phyloP scores from a whole-genome alignment of 2,888 invertebrate species.

The Leucoptera coffeella region DNA sequence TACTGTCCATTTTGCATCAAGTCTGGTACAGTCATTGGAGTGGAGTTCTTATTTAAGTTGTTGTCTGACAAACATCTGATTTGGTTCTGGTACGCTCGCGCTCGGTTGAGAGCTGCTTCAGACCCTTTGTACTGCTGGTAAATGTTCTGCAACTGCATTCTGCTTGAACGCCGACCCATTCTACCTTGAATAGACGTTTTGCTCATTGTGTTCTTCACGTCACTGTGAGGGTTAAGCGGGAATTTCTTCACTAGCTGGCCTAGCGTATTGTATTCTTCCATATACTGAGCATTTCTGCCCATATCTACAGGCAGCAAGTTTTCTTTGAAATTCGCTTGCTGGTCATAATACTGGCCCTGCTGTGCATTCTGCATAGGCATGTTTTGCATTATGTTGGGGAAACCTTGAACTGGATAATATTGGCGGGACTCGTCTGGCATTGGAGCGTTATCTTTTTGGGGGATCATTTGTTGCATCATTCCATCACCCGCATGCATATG shows the following conservation, averaged over 20 bases:
- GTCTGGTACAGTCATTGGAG: too few species aligned
- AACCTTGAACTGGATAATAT: background rate
- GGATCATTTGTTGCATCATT: constrained; percentile 7
- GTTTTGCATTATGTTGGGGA: background rate
- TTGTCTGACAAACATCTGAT: too few species aligned
- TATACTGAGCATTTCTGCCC: constrained; percentile 8
- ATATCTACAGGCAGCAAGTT: background rate
- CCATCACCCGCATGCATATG: background rate
- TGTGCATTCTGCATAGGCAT: background rate
- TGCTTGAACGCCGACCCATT: constrained; percentile 14
- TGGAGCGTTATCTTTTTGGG: constrained; percentile 2
- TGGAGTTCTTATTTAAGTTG: too few species aligned
- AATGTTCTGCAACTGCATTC: constrained; percentile 26
- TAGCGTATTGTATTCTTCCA: constrained; percentile 23
- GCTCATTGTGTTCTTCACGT: constrained; percentile 28
- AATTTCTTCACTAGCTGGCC: constrained; percentile 31
- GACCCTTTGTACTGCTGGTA: constrained; percentile 38
- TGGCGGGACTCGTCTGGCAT: too few species aligned
- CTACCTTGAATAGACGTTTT: constrained; percentile 27
- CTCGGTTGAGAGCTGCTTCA: too few species aligned
- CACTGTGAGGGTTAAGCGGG: constrained; percentile 16
- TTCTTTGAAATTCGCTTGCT: background rate
- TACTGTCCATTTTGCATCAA: too few species aligned
- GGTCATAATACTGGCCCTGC: background rate
- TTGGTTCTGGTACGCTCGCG: too few species aligned